Conservation (phyloP, 1,140 invertebrate genomes). For the Probaryconus sp. region DNA sequence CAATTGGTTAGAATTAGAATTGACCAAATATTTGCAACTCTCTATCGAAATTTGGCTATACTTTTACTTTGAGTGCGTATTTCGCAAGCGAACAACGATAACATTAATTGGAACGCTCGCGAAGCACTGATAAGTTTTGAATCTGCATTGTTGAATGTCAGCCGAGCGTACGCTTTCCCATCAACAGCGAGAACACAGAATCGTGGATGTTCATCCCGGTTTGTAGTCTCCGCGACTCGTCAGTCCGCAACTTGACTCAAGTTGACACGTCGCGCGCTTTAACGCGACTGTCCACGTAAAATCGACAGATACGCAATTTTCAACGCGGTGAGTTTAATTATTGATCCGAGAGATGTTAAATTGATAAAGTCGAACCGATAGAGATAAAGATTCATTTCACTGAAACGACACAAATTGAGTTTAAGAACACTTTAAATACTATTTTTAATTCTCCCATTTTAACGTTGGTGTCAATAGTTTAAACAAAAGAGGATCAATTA, state of each 20-base stretch:
- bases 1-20: too few relatives aligned
- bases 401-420: not conserved
- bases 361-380: slow-evolving; percentile 5
- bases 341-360: slow-evolving; percentile 5
- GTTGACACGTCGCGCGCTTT: slow-evolving; percentile 33
- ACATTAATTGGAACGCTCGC: slow-evolving; percentile 38
- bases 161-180: slow-evolving; percentile 30
- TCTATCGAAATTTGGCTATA: too few relatives aligned
- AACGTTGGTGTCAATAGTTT: too few relatives aligned
- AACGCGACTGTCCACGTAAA: slow-evolving; percentile 16
- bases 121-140: slow-evolving; percentile 48
- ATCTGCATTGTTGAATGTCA: slow-evolving; percentile 42
- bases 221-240: slow-evolving; percentile 33
- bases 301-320: slow-evolving; percentile 15
- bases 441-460: too few relatives aligned
- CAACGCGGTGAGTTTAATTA: slow-evolving; percentile 24
- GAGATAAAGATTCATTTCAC: not conserved
- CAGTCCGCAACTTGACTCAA: slow-evolving; percentile 48
- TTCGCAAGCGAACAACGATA: too few relatives aligned
- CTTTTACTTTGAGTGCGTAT: too few relatives aligned
- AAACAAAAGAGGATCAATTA: too few relatives aligned
- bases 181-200: slow-evolving; percentile 23
- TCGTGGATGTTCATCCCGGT: slow-evolving; percentile 33
- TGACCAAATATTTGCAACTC: too few relatives aligned
- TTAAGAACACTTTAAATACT: not conserved